These are phyloP conservation scores for Apodemus speciosus DNA, from an alignment of 2,113 vertebrate species.

Conservation along the genomic window DNA sequence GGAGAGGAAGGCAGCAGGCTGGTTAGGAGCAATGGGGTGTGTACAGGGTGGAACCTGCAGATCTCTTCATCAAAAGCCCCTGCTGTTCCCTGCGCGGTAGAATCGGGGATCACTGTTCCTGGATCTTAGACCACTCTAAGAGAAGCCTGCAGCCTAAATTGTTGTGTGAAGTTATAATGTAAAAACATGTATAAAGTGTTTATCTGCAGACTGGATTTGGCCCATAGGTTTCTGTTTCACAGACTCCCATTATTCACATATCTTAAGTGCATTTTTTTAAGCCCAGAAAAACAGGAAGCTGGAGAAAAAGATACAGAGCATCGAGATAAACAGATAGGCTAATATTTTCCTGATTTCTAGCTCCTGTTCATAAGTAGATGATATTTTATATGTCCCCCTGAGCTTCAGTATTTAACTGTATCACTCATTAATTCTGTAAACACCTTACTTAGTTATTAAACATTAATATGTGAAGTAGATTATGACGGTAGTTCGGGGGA, in stretches of 20 bases:
- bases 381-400: not conserved
- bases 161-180: not conserved
- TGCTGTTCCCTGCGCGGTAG: fast-evolving
- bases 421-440: conserved; percentile 11
- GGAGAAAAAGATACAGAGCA: not conserved
- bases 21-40: fast-evolving
- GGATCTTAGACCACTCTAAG: not conserved
- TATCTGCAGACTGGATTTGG: not conserved
- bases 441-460: not conserved
- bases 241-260: not conserved
- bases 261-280: conserved; percentile 39
- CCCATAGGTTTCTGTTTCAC: not conserved
- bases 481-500: not conserved
- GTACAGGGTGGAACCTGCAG: fast-evolving
- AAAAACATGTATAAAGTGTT: not conserved
- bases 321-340: not conserved
- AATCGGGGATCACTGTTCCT: not conserved
- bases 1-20: not conserved
- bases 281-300: conserved; percentile 16
- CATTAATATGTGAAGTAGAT: not conserved
- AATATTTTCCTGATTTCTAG: conserved; percentile 19
- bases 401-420: not conserved
- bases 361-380: not conserved
- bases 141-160: not conserved
- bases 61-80: not conserved